phyloP scores from a whole-genome alignment of 2,888 invertebrate genomes.

The Chrysolina haemoptera region DNA sequence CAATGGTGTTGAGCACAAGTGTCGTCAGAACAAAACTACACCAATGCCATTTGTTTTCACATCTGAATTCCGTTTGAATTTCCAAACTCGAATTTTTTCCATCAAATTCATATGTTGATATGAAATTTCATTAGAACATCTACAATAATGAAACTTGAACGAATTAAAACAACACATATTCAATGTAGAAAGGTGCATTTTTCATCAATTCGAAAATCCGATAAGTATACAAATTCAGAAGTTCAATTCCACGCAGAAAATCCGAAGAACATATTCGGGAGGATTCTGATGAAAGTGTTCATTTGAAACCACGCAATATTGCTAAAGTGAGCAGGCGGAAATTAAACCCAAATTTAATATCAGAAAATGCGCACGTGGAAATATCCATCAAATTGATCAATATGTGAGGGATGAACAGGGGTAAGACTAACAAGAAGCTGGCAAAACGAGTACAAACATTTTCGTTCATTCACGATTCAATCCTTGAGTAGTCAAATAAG shows the following conservation, averaged over 20 bases:
- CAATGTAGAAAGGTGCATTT: neutral
- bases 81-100: too few species aligned
- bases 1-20: too few species aligned
- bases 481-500: too few species aligned
- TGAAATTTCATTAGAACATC: too few species aligned
- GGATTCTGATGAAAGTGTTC: constrained; percentile 17
- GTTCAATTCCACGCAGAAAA: constrained; percentile 4
- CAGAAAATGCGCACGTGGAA: constrained; percentile 60
- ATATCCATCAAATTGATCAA: constrained; percentile 65
- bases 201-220: neutral
- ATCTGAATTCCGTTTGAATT: too few species aligned
- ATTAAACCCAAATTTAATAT: constrained; percentile 63
- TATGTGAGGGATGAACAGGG: constrained; percentile 38
- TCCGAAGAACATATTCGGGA: constrained; percentile 10
- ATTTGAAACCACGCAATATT: constrained; percentile 52
- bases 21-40: too few species aligned
- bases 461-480: too few species aligned
- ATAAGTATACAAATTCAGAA: neutral
- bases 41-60: too few species aligned
- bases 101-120: too few species aligned
- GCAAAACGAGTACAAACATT: too few species aligned
- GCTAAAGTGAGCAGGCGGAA: constrained; percentile 57
- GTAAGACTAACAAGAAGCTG: too few species aligned
- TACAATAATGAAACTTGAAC: too few species aligned
- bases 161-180: neutral